Percentiles rank a stretch among this genome's conserved stretches.
Evolutionary conservation across 2,888 invertebrate genomes (phyloP).

Genomic region (Portevinia maculata): DNA sequence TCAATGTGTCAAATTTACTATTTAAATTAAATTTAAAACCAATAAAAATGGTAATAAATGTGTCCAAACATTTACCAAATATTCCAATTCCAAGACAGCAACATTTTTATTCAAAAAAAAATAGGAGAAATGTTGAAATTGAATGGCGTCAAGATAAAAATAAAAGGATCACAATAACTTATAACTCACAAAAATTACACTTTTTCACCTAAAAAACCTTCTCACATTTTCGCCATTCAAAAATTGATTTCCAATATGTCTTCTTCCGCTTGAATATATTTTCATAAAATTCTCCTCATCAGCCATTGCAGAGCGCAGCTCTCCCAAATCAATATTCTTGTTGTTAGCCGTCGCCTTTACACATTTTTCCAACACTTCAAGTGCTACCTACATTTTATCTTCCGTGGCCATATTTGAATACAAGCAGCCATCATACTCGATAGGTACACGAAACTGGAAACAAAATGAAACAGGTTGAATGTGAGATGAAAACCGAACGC

Average conservation of each 20-base stretch:
- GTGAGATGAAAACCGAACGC: constrained; percentile 10
- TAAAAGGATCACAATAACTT: too few species aligned
- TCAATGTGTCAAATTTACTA: too few species aligned
- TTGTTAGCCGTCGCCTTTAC: constrained; percentile 61
- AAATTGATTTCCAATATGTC: constrained; percentile 26
- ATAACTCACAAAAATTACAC: too few species aligned
- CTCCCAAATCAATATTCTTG: constrained; percentile 58
- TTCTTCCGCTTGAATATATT: neutral
- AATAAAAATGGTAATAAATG: too few species aligned
- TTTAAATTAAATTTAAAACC: too few species aligned
- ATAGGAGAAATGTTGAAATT: too few species aligned
- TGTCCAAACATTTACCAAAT: too few species aligned
- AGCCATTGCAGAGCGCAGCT: constrained; percentile 15
- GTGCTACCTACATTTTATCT: constrained; percentile 26
- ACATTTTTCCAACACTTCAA: neutral
- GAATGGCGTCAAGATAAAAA: too few species aligned
- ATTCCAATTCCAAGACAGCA: too few species aligned
- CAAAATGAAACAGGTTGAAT: constrained; percentile 61
- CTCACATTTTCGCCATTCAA: neutral
- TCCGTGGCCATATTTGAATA: constrained; percentile 71
- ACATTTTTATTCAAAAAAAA: too few species aligned
- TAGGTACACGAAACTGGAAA: constrained; percentile 43
- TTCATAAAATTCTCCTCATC: constrained; percentile 32
- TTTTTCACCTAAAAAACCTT: neutral
- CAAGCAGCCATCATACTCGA: constrained; percentile 62